Evolutionary conservation across 2,797 vertebrate species (phyloP).

Genomic region (Poeciliopsis gracilis): DNA sequence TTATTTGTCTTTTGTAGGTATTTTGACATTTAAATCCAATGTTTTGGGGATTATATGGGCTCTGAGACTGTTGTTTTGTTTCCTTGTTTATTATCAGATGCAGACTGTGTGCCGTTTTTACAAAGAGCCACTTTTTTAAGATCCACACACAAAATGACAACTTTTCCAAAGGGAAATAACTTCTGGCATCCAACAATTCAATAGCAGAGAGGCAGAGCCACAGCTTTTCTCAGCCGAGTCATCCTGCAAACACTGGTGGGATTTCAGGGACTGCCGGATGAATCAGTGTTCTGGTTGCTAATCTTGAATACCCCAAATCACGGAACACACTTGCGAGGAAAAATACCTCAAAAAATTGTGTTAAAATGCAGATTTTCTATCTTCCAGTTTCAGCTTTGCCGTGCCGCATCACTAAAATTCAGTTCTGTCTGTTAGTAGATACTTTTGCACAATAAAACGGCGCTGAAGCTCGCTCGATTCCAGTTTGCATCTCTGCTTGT

Average conservation of each 20-base stretch:
- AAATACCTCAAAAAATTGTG: neutral
- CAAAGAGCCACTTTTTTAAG: neutral
- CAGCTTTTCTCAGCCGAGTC: neutral
- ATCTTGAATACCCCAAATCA: neutral
- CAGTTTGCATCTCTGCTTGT: neutral
- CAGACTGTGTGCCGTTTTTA: neutral
- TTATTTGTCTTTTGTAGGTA: neutral
- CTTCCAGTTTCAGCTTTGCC: neutral
- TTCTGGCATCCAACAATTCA: neutral
- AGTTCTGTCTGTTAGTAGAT: neutral
- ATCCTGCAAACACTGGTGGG: neutral
- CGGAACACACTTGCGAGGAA: neutral
- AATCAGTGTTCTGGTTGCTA: neutral
- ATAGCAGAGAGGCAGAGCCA: neutral
- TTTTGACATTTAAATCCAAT: slow-evolving; percentile 5
- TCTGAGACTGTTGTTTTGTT: neutral
- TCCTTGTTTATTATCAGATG: neutral
- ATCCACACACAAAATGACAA: neutral
- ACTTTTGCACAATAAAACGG: neutral
- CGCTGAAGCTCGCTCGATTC: neutral
- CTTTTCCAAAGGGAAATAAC: neutral
- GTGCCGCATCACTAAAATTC: neutral
- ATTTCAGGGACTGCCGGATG: neutral
- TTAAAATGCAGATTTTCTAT: neutral
- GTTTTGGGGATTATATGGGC: neutral